Conservation (phyloP, 30 jellyfish, hydroid and myxozoan species). For the Aurelia aurita region DNA sequence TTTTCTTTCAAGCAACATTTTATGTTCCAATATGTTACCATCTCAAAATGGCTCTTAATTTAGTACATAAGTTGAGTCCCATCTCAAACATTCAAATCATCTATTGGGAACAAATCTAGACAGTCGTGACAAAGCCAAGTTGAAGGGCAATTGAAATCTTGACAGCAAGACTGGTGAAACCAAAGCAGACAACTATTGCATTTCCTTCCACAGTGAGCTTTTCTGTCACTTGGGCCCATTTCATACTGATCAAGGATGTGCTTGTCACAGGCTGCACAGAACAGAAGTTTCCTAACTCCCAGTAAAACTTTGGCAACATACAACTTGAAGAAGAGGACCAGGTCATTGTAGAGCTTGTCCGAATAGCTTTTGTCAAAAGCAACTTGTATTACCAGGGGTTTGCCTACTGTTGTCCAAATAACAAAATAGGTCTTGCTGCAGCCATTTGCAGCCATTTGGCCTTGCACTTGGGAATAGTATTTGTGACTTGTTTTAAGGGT, state of each 20-base stretch:
- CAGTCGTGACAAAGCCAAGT: slow-evolving; percentile 10
- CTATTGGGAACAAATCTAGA: no score
- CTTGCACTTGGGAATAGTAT: slow-evolving; percentile 24
- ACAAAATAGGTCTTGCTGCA: no score
- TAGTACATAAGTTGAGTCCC: no score
- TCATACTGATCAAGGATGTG: slow-evolving; percentile 11
- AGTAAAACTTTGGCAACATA: slow-evolving; percentile 16
- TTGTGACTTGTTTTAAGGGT: not conserved
- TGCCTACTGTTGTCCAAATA: no score
- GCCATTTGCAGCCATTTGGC: slow-evolving; percentile 25
- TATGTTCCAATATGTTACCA: no score
- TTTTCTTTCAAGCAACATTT: no score
- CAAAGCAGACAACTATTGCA: not conserved
- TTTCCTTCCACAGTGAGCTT: not conserved
- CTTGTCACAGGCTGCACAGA: slow-evolving; percentile 6
- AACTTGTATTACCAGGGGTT: no score
- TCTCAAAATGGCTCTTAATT: no score
- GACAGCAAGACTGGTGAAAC: slow-evolving; percentile 8
- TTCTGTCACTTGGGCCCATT: not conserved
- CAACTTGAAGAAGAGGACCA: slow-evolving; percentile 1
- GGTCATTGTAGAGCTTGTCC: slow-evolving; percentile 3
- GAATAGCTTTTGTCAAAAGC: not conserved
- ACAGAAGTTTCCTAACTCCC: slow-evolving; percentile 3
- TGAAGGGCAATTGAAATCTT: not conserved
- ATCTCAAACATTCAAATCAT: no score